phyloP scores from a whole-genome alignment of 2,797 vertebrate species.

The Threskiornis aethiopicus region DNA sequence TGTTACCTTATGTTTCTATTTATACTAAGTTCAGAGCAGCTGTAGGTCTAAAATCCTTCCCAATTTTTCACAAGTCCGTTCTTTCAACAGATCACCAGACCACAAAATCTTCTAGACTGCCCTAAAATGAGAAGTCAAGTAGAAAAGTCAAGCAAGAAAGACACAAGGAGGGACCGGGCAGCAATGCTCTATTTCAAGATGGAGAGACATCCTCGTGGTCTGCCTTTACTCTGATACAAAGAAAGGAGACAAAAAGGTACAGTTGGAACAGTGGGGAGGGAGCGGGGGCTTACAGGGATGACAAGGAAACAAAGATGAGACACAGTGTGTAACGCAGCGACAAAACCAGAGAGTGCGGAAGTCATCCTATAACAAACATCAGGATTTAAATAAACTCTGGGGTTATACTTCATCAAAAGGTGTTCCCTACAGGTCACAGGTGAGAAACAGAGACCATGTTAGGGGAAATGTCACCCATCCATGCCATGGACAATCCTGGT shows the following conservation, averaged over 20 bases:
- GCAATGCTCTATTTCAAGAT: not conserved
- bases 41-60: not conserved
- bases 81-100: not conserved
- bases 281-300: not conserved
- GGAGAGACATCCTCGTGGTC: not conserved
- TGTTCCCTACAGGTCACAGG: not conserved
- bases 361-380: not conserved
- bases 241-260: not conserved
- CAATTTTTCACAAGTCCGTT: not conserved
- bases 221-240: not conserved
- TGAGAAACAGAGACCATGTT: not conserved
- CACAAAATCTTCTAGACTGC: not conserved
- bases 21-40: not conserved
- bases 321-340: not conserved
- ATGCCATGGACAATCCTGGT: not conserved
- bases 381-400: not conserved
- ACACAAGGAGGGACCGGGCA: not conserved
- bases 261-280: not conserved
- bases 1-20: not conserved
- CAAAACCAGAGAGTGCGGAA: not conserved
- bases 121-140: not conserved
- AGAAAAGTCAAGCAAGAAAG: not conserved
- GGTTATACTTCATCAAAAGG: not conserved
- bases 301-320: not conserved
- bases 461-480: not conserved